Base-by-base conservation (phyloP, 2,797 vertebrate genomes). In the Pseudochirops corinnae region DNA sequence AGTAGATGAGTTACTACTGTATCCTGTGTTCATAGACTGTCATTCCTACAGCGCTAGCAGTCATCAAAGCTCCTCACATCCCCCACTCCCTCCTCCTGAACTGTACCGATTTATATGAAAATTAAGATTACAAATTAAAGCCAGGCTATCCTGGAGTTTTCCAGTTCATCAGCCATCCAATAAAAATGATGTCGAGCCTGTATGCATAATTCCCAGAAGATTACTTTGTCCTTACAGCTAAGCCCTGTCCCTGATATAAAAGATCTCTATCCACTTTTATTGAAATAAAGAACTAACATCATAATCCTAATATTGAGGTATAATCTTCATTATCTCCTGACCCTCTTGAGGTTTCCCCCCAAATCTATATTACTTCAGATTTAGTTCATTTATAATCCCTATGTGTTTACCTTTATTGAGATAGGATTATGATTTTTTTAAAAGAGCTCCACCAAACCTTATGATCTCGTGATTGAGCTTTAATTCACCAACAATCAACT, bases 91-190 rank as follows among this genome's bases (percentile, higher is more conserved):
- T 98, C 96, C 98, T 98, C 98, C 96, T 90, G 95, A 98, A 98
- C 98, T 98, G 97, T 98, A 98, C 98, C 92, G 97, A 99, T 99
- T 99, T 99, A 98, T 99, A 99, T 99, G 98, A 99, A 99, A 99
- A 99, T 99, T 99, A 99, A 99, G 98, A 99, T 98, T 99, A 99
- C 98, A 99, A 99, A 99, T 99, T 99, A 99, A 99, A 99, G 98
- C 98, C 98, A 96, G 98, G 98, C 98, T 98, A 98, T 98, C 98
- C 98, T 98, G 93, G 98, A 99, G 98, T 98, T 99, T 99, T 99
- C 98, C 98, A 99, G 98, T 99, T 99, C 99, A 99, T 99, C 99
- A 99, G 98, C 98, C 98, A 98, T 98, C 98, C 98, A 98, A 98
- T 99, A 99, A 99, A 99, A 99, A 99, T 99, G 98, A 99, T 99